Evolutionary conservation across 2,113 vertebrate genomes (phyloP).

Genomic region (Myiagra hebetior): DNA sequence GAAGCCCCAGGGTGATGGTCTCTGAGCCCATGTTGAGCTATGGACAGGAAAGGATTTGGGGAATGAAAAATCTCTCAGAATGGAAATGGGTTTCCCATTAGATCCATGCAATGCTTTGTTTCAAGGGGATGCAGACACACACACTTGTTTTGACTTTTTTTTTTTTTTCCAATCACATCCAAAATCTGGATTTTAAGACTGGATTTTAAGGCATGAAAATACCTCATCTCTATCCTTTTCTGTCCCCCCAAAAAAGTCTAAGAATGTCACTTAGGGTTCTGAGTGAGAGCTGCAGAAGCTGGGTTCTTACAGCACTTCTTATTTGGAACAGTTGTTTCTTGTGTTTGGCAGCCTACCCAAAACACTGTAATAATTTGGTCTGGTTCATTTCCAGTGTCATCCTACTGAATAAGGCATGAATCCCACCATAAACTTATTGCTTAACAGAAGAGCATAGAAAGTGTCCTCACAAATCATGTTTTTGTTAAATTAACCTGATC

Average conservation of each 20-base stretch:
- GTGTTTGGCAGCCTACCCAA: background rate
- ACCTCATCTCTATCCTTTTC: background rate
- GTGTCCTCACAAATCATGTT: background rate
- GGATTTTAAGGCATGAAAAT: background rate
- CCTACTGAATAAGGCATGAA: background rate
- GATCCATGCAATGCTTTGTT: background rate
- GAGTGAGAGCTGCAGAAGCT: background rate
- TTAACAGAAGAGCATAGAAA: background rate
- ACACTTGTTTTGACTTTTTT: background rate
- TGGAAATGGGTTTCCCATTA: background rate
- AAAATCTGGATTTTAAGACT: background rate
- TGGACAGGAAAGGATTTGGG: background rate
- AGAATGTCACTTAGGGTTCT: background rate
- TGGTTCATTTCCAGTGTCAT: background rate
- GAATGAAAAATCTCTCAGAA: background rate
- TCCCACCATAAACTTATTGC: background rate
- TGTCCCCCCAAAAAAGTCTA: accelerated
- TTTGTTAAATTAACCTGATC: background rate
- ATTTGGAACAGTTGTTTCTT: background rate
- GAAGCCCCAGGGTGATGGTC: background rate
- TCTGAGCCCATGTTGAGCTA: background rate
- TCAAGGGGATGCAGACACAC: background rate
- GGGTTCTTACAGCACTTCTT: background rate
- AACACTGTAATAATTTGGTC: background rate
- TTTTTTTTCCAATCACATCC: background rate